Evolutionary conservation across 2,888 invertebrate species (phyloP), one percentile per base, ranked within the genome.

Genomic region (Andricus quercusramuli): DNA sequence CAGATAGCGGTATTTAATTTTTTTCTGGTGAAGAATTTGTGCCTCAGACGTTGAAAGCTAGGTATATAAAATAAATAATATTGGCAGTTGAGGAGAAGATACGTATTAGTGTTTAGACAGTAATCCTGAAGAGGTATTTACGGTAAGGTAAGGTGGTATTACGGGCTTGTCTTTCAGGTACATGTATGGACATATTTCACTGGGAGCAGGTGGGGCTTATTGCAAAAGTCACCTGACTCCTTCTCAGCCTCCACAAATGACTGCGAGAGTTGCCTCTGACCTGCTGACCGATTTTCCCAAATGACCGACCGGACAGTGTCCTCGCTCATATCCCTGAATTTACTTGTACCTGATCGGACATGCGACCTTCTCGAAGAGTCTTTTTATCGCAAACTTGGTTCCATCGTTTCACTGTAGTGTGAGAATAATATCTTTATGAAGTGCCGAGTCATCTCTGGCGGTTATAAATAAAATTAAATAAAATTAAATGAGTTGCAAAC

Each of bases 241-340:
- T 29, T 74, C 51, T 5, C 29, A 74, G 56, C 74, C 32, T 74
- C 74, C 56, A 51, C 74, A 32, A 56, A 74, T 56, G n/a, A 74
- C 74, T 74, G 51, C n/a, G 74, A 70, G 51, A 67, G 66, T 67
- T 32, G 74, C 74, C 74, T 74, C 74, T 87, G 90, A 90, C 89
- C 89, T 82, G 85, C 85, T 90, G 87, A 89, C 89, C 90, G 88
- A 89, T 90, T 89, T 90, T 81, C 80, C 80, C 68, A 79, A 85
- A 81, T 86, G 78, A 74, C 56, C 65, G 78, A 74, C 56, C 65
- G 68, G 78, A 83, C 79, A 80, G 80, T 85, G 86, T 86, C 86
- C 86, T 86, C 85, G 78, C 78, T 77, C 70, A 70, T 67, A 65
- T 83, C 67, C 82, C 81, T 82, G 83, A 81, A 78, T 68, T 79